Evolutionary conservation across 1,140 invertebrate species (phyloP).

Genomic region (Macrotrachela quadricornifera): DNA sequence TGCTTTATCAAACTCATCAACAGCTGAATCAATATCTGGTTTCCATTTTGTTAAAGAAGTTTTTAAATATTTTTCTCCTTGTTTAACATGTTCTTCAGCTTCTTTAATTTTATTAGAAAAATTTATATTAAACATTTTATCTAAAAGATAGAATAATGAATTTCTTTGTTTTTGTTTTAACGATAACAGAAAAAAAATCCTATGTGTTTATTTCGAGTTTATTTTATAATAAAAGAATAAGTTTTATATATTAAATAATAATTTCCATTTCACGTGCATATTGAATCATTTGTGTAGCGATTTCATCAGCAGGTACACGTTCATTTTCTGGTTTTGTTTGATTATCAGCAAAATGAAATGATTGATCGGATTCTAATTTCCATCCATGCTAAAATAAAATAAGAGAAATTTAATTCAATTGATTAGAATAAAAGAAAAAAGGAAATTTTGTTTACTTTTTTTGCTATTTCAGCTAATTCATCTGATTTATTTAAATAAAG

Average conservation of each 20-base stretch:
- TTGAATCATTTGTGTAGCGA: conserved; percentile 76
- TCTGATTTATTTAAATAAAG: conserved; percentile 51
- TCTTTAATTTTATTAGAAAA: too few relatives aligned
- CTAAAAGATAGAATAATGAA: too few relatives aligned
- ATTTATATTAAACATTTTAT: too few relatives aligned
- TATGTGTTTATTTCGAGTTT: too few relatives aligned
- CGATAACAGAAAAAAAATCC: too few relatives aligned
- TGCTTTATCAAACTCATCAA: too few relatives aligned
- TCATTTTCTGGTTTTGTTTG: conserved; percentile 40
- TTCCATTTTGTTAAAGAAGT: too few relatives aligned
- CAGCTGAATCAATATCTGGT: too few relatives aligned
- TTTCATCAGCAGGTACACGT: conserved; percentile 54
- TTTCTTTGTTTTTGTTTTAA: too few relatives aligned
- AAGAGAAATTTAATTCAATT: conserved; percentile 10
- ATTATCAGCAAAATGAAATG: conserved; percentile 53
- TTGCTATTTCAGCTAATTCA: conserved; percentile 3
- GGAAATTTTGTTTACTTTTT: background rate
- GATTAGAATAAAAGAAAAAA: conserved; percentile 11
- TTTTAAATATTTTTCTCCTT: too few relatives aligned
- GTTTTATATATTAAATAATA: conserved; percentile 54
- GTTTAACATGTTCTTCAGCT: too few relatives aligned
- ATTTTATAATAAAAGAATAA: too few relatives aligned
- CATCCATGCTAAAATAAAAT: conserved; percentile 40
- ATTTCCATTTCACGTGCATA: conserved; percentile 95
- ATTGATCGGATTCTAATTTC: conserved; percentile 51